phyloP scores from a whole-genome alignment of 2,797 vertebrate genomes.

The Sebastes variabilis region DNA sequence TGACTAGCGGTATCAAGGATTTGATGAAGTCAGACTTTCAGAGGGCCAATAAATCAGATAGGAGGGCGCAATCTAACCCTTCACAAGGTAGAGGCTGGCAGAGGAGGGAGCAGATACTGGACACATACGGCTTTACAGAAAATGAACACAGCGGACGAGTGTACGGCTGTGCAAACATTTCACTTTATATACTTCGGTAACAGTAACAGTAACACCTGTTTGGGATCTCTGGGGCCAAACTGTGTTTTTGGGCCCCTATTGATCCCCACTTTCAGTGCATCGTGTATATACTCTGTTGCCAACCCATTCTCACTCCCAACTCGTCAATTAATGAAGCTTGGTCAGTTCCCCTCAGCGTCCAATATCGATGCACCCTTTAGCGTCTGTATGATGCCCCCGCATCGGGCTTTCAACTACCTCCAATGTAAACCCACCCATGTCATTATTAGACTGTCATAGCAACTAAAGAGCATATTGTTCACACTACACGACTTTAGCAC shows the following conservation, averaged over 20 bases:
- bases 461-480: too few species aligned
- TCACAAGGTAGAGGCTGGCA: conserved; percentile 35
- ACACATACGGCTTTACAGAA: neutral
- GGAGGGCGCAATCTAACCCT: conserved; percentile 23
- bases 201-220: neutral
- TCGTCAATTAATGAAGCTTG: too few species aligned
- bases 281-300: too few species aligned
- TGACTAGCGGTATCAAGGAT: conserved; percentile 66
- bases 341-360: too few species aligned
- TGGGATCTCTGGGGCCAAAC: neutral
- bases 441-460: too few species aligned
- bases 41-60: conserved; percentile 68
- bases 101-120: conserved; percentile 1
- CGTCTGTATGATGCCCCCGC: too few species aligned
- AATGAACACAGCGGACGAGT: neutral
- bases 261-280: neutral
- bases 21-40: conserved; percentile 77
- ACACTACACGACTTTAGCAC: too few species aligned
- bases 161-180: neutral
- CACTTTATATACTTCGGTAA: neutral
- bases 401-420: too few species aligned
- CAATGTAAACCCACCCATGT: too few species aligned
- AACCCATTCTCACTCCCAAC: too few species aligned
- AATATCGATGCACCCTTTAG: too few species aligned
- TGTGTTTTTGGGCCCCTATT: neutral